A percentile compares a stretch with the other conserved stretches of the same genome.
Evolutionary conservation across 2,113 vertebrate species (phyloP).

Genomic region (Zingel zingel): DNA sequence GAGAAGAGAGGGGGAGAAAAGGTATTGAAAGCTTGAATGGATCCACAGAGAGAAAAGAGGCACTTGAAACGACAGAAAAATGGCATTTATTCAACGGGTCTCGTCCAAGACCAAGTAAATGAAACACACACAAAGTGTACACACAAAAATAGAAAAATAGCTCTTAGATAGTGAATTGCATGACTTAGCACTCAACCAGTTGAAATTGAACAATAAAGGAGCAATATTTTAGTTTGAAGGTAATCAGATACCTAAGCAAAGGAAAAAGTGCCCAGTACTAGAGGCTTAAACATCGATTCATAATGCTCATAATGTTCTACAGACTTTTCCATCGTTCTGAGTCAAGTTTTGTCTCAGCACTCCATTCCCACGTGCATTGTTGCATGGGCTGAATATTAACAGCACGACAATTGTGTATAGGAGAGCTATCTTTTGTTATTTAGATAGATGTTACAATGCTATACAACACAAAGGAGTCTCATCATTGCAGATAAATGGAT

Average conservation of each 20-base stretch:
- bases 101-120: slow-evolving; percentile 76
- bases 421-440: slow-evolving; percentile 85
- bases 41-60: slow-evolving; percentile 82
- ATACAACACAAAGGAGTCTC: slow-evolving; percentile 83
- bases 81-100: slow-evolving; percentile 83
- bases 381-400: slow-evolving; percentile 81
- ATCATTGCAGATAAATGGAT: slow-evolving; percentile 87
- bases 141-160: slow-evolving; percentile 67
- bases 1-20: slow-evolving; percentile 82
- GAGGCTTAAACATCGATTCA: slow-evolving; percentile 67
- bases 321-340: slow-evolving; percentile 68
- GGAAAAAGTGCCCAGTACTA: slow-evolving; percentile 59
- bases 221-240: slow-evolving; percentile 79
- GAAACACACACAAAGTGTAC: slow-evolving; percentile 65
- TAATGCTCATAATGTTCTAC: slow-evolving; percentile 70
- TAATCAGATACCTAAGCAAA: slow-evolving; percentile 80
- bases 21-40: slow-evolving; percentile 87
- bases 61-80: slow-evolving; percentile 82
- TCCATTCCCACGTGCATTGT: slow-evolving; percentile 73
- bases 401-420: slow-evolving; percentile 74
- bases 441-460: slow-evolving; percentile 83
- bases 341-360: slow-evolving; percentile 72
- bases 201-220: slow-evolving; percentile 76
- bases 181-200: slow-evolving; percentile 77
- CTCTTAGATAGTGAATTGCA: slow-evolving; percentile 76